These are phyloP conservation scores for Psophia crepitans DNA, from an alignment of 2,113 vertebrate species.

Conservation along the genomic window DNA sequence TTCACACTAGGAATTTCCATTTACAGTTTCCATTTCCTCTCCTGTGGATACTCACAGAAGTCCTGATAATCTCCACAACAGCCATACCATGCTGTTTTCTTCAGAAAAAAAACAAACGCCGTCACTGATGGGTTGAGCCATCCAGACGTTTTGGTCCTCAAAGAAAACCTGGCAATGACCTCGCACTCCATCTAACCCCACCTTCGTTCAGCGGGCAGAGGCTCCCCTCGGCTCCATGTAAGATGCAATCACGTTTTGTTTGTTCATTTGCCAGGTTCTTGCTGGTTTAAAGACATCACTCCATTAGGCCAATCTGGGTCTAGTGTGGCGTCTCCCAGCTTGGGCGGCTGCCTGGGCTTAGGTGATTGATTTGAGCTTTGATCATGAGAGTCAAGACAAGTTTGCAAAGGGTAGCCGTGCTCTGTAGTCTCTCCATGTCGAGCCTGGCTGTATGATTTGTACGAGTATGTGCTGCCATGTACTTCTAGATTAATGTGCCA, in stretches of 20 bases:
- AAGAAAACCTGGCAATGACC: neutral
- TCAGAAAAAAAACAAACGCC: neutral
- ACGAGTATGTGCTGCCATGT: fast-evolving
- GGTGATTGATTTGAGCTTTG: slow-evolving; percentile 9
- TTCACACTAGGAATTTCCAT: neutral
- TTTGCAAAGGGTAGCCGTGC: neutral
- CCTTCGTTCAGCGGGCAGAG: neutral
- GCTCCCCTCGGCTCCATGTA: neutral
- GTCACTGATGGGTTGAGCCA: neutral
- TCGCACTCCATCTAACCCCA: neutral
- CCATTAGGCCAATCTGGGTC: neutral
- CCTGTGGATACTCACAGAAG: neutral
- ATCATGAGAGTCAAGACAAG: neutral
- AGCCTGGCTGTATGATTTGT: neutral
- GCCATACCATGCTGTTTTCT: neutral
- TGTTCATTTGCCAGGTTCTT: neutral
- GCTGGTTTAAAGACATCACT: neutral
- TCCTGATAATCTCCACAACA: neutral
- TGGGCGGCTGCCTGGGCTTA: neutral
- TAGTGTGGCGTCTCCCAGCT: neutral
- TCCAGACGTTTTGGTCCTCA: neutral
- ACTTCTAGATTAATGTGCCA: neutral
- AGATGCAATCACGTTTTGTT: neutral
- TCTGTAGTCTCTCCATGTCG: neutral
- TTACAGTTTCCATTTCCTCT: neutral